Percentiles rank a stretch among this genome's conserved stretches.
Evolutionary conservation across 1,140 invertebrate genomes (phyloP).

Genomic region (Nautilus pompilius): DNA sequence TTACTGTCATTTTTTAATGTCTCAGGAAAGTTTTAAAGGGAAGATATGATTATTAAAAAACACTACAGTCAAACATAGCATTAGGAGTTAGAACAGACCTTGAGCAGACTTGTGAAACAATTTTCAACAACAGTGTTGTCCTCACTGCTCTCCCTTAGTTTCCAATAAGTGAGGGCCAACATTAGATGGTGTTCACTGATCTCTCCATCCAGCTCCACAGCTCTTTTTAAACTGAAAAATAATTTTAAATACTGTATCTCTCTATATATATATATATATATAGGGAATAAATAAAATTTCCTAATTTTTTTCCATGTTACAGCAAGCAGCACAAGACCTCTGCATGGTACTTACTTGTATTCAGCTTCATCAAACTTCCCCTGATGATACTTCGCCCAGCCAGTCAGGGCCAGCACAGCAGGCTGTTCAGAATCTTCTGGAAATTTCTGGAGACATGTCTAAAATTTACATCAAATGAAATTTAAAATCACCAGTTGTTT

Average conservation of each 20-base stretch:
- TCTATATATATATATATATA: too few relatives aligned
- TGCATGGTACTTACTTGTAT: slow-evolving; percentile 11
- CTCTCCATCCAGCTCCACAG: slow-evolving; percentile 17
- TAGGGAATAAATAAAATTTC: too few relatives aligned
- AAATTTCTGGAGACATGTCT: background rate
- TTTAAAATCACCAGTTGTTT: too few relatives aligned
- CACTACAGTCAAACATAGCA: too few relatives aligned
- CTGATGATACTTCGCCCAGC: background rate
- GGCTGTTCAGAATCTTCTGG: background rate
- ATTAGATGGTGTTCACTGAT: slow-evolving; percentile 18
- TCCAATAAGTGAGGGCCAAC: slow-evolving; percentile 67
- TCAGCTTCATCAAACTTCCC: background rate
- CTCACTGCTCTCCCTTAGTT: slow-evolving; percentile 55
- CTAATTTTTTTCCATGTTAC: too few relatives aligned
- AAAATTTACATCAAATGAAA: too few relatives aligned
- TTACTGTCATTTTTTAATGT: too few relatives aligned
- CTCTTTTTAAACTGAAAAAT: slow-evolving; percentile 21
- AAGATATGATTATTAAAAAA: too few relatives aligned
- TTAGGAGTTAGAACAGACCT: too few relatives aligned
- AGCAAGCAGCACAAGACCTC: too few relatives aligned
- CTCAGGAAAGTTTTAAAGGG: too few relatives aligned
- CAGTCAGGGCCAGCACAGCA: slow-evolving; percentile 4
- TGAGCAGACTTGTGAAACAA: slow-evolving; percentile 25
- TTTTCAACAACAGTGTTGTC: slow-evolving; percentile 15
- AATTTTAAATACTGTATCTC: too few relatives aligned